Evolutionary conservation across 1,140 invertebrate genomes (phyloP), one percentile per base, ranked within the genome.

Genomic region (Solen grandis): DNA sequence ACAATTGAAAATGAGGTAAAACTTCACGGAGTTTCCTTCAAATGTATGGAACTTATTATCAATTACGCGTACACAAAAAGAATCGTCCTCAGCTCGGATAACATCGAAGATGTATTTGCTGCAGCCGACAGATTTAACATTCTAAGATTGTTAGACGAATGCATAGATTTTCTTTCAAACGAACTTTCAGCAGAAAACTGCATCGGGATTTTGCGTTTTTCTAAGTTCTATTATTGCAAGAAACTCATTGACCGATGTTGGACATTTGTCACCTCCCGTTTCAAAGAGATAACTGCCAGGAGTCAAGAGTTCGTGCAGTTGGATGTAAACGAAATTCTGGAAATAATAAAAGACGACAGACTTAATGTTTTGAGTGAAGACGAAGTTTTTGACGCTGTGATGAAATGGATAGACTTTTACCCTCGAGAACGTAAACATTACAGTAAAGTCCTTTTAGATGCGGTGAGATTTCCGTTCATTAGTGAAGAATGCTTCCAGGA

Each of bases 321-420:
- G 77, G 97, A 97, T n/a, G 96, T 97, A 27, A 95, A 96, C 69
- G 97, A 99, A 92, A 93, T 99, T 83, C 96, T 98, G 27, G 97
- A 98, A 88, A 98, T 99, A 78, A 97, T 99, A 86, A 96, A 96
- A 22, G 97, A 96, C 83, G 98, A 99, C 92, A 97, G 99, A 92
- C 94, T 99, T 2, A 99, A 99, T 93, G 97, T 99, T 8, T 94
- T 97, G 86, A 96, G 95, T 25, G 98, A 99, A 93, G 98, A 99
- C 91, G 96, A 98, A 81, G 96, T 96, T 46, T 88, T 85, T 90
- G 97, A 96, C 92, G 97, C 98, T 5, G 97, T 98, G 55, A 98
- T 99, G 96, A 96, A 96, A 84, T 99, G 98, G 98, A 95, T 99
- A n/a, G 97, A 98, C 89, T 97, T 97, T 92, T 98, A 98, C 91